Evolutionary conservation across 1,140 invertebrate genomes (phyloP).

Genomic region (Sinonovacula constricta): DNA sequence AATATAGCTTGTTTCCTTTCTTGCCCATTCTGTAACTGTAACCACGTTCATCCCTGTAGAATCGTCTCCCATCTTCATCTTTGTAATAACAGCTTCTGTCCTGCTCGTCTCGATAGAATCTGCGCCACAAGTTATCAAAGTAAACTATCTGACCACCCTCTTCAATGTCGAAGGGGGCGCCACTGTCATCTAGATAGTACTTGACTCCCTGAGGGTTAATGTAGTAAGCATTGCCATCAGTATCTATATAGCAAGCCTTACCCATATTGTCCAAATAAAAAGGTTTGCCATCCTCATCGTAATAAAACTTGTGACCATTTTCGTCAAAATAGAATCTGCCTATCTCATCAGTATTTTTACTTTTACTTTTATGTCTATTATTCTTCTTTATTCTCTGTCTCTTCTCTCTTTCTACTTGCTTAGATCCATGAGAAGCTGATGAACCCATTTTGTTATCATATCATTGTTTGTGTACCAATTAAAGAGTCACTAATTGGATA

Average conservation of each 20-base stretch:
- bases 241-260: background rate
- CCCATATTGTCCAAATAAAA: conserved; percentile 15
- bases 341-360: background rate
- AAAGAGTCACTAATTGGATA: too few species aligned
- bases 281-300: background rate
- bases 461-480: too few species aligned
- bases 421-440: background rate
- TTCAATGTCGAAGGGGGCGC: conserved; percentile 24
- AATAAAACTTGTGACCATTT: conserved; percentile 10
- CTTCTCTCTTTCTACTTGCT: background rate
- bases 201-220: conserved; percentile 3
- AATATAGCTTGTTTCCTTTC: conserved; percentile 5
- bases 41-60: background rate
- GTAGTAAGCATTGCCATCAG: conserved; percentile 3
- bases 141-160: background rate
- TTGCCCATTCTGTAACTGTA: background rate
- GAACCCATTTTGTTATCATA: background rate
- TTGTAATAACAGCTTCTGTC: background rate
- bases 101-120: background rate
- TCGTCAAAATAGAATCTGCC: conserved; percentile 24
- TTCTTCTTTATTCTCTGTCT: background rate
- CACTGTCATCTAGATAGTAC: conserved; percentile 31
- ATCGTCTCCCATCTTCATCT: background rate
- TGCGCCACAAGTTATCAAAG: background rate
- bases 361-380: background rate